A percentile compares a stretch with the other conserved stretches of the same genome.
phyloP scores from a whole-genome alignment of 2,888 invertebrate genomes.

The Lithodes maja region DNA sequence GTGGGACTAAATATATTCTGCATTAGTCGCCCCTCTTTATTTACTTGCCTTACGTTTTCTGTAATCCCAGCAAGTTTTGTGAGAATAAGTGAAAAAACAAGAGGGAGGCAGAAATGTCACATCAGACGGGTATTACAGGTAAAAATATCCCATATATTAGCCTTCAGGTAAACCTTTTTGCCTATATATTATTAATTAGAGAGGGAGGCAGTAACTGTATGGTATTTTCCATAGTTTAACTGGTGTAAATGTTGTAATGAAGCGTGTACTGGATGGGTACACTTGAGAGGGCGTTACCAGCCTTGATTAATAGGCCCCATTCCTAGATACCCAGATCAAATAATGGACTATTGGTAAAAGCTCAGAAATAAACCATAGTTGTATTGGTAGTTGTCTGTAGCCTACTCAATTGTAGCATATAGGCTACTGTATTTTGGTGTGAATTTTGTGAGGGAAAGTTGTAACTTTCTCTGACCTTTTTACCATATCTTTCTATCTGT shows the following conservation, averaged over 20 bases:
- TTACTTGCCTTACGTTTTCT: background rate
- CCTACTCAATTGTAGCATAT: no score
- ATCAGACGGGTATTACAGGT: conserved; percentile 63
- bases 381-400: no score
- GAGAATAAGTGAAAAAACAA: background rate
- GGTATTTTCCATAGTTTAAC: background rate
- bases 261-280: background rate
- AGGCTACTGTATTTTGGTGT: no score
- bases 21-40: no score
- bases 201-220: background rate
- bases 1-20: no score
- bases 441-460: no score
- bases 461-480: no score
- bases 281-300: background rate
- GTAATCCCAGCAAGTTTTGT: background rate
- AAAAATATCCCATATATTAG: background rate
- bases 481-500: no score
- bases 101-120: conserved; percentile 44
- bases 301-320: no score
- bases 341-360: no score
- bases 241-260: background rate
- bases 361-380: no score
- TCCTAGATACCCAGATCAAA: no score
- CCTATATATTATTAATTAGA: background rate
- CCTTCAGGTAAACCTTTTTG: background rate